Percentiles rank a stretch among this genome's conserved stretches.
phyloP scores from a whole-genome alignment of 92 coral and sea anemone species.

The Plumapathes pennacea region DNA sequence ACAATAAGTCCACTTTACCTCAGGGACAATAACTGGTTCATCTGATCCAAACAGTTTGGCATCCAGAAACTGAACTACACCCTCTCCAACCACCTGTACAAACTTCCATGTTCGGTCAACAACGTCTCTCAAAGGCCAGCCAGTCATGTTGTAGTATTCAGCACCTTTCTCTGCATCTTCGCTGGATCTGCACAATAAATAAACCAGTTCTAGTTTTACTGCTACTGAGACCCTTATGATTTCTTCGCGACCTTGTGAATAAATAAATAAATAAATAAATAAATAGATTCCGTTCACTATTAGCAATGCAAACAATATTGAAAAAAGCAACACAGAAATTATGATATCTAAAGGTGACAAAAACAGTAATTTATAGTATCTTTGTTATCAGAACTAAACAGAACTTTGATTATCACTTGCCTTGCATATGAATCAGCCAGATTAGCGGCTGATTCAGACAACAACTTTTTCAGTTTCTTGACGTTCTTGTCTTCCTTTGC shows the following conservation, averaged over 20 bases:
- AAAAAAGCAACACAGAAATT: no score
- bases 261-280: no score
- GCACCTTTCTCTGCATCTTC: conserved; percentile 44
- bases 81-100: conserved; percentile 61
- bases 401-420: no score
- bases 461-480: conserved; percentile 45
- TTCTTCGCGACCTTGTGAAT: no score
- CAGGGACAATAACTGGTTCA: conserved; percentile 71
- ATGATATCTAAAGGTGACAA: no score
- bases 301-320: no score
- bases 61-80: conserved; percentile 79
- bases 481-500: conserved; percentile 52
- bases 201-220: no score
- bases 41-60: conserved; percentile 72
- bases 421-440: conserved; percentile 79
- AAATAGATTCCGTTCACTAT: no score
- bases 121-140: conserved; percentile 75
- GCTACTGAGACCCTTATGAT: no score
- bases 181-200: no score
- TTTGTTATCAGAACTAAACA: no score
- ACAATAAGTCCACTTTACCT: conserved; percentile 58
- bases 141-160: conserved; percentile 78
- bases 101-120: conserved; percentile 73
- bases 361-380: no score
- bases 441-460: conserved; percentile 77